These are phyloP conservation scores for Aphodius granarius DNA, from an alignment of 2,888 invertebrate species.

Conservation along the genomic window DNA sequence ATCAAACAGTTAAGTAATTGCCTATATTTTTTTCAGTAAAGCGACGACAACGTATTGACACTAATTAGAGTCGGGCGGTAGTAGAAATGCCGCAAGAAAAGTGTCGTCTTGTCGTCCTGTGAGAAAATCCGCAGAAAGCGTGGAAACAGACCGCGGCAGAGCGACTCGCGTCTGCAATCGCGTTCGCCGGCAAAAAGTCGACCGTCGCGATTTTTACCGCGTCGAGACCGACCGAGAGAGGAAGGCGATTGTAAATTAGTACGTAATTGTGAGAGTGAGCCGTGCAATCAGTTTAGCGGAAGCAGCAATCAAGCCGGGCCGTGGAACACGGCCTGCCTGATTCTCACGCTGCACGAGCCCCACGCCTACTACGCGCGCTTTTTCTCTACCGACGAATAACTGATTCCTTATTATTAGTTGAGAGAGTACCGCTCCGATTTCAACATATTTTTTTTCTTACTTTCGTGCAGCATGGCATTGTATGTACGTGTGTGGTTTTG, in stretches of 20 bases:
- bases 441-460: not conserved
- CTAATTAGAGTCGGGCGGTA: not conserved
- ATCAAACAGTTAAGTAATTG: not conserved
- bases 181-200: not conserved
- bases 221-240: conserved; percentile 17
- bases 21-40: not conserved
- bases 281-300: conserved; percentile 49
- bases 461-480: not conserved
- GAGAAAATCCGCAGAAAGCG: not conserved
- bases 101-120: not conserved
- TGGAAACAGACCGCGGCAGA: not conserved
- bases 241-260: conserved; percentile 43
- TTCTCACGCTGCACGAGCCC: conserved; percentile 54
- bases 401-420: conserved; percentile 1
- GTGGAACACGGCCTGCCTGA: conserved; percentile 44
- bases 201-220: not conserved
- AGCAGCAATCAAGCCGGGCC: conserved; percentile 49
- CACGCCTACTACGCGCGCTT: conserved; percentile 43
- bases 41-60: not conserved
- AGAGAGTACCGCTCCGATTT: not conserved
- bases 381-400: not conserved
- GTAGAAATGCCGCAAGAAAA: not conserved
- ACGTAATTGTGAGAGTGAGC: conserved; percentile 48
- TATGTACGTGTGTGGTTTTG: not conserved
- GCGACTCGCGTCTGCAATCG: not conserved